These are phyloP conservation scores for Drosophila parabipectinata DNA, from an alignment of 1,140 invertebrate genomes.

Conservation along the genomic window DNA sequence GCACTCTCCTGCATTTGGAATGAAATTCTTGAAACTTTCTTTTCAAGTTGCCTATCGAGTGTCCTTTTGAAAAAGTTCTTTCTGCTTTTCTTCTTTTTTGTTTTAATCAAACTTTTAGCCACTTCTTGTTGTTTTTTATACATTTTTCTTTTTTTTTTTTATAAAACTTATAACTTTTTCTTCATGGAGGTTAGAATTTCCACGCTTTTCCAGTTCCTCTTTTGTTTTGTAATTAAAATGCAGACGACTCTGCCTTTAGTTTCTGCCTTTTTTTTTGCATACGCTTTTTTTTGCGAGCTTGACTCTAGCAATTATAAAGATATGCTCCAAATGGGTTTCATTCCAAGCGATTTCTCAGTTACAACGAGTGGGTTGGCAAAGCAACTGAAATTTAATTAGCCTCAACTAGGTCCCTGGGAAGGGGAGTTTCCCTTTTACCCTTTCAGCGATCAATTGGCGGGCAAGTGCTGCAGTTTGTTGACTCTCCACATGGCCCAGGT, in stretches of 20 bases:
- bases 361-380: slow-evolving; percentile 27
- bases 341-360: slow-evolving; percentile 41
- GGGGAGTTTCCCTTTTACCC: background rate
- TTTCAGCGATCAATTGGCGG: slow-evolving; percentile 65
- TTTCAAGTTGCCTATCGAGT: slow-evolving; percentile 38
- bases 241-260: slow-evolving; percentile 65
- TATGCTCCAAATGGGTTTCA: slow-evolving; percentile 68
- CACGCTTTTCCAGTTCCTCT: slow-evolving; percentile 31
- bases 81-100: slow-evolving; percentile 37
- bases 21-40: slow-evolving; percentile 35
- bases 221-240: slow-evolving; percentile 76
- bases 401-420: slow-evolving; percentile 55
- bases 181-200: slow-evolving; percentile 65
- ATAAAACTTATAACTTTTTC: slow-evolving; percentile 50
- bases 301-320: slow-evolving; percentile 72
- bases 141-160: slow-evolving; percentile 30
- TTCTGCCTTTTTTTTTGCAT: slow-evolving; percentile 25
- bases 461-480: slow-evolving; percentile 54
- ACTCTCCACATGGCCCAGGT: slow-evolving; percentile 35
- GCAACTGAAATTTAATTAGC: slow-evolving; percentile 66
- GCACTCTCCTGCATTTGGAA: slow-evolving; percentile 29
- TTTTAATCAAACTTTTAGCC: slow-evolving; percentile 62
- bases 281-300: slow-evolving; percentile 13
- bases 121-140: slow-evolving; percentile 18
- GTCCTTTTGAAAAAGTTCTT: slow-evolving; percentile 41